These are phyloP conservation scores for Diarsia mendica DNA, from an alignment of 2,888 invertebrate species.

Conservation along the genomic window DNA sequence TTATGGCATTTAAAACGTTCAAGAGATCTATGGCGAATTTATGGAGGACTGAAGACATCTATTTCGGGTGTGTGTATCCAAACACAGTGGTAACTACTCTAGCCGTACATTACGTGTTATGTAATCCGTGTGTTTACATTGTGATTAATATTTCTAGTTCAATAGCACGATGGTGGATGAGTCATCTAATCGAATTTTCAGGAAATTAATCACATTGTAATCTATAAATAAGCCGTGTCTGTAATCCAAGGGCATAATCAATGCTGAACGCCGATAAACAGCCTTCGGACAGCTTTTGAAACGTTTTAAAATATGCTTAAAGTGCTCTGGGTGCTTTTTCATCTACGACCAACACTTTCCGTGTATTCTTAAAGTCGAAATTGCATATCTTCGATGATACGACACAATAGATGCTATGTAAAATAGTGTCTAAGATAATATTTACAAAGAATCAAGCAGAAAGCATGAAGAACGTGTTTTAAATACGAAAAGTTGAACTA, in stretches of 20 bases:
- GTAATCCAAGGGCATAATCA: conserved; percentile 31
- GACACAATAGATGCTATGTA: no score
- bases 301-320: background rate
- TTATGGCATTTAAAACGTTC: conserved; percentile 73
- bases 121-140: conserved; percentile 57
- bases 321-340: background rate
- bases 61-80: conserved; percentile 60
- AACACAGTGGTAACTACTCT: conserved; percentile 50
- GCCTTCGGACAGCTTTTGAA: conserved; percentile 10
- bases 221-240: conserved; percentile 43
- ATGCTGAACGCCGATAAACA: conserved; percentile 2
- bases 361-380: background rate
- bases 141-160: conserved; percentile 58
- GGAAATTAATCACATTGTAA: conserved; percentile 56
- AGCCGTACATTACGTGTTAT: conserved; percentile 53
- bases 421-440: no score
- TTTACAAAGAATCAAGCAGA: background rate
- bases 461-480: background rate
- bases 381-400: no score
- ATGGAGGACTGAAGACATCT: conserved; percentile 65
- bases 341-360: background rate
- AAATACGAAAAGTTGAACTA: background rate
- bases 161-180: conserved; percentile 53
- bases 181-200: conserved; percentile 61
- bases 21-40: conserved; percentile 68